Base-by-base conservation (phyloP, 1,140 invertebrate genomes). In the Drosophila athabasca region DNA sequence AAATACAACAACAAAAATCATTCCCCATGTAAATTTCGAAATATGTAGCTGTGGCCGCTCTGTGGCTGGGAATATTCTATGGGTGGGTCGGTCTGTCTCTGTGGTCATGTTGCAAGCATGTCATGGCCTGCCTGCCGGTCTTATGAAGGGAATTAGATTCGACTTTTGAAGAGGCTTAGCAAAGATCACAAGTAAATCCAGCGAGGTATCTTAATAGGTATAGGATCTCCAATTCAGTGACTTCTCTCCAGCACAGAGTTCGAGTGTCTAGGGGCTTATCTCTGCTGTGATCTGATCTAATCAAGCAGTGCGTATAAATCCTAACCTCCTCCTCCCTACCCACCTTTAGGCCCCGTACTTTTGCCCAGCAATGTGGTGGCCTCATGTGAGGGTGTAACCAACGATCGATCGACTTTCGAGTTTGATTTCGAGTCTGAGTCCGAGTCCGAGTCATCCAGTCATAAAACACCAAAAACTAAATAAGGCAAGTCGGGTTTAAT, bases 11-110 rank as follows among this genome's bases (percentile, higher is more conserved):
- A 76, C 71, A 79, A 80, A 62, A 69, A 69, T 69, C 64, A 87
- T 69, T 84, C 74, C 69, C 69, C 74, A 85, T 85, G 82, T 85
- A 75, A 73, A 87, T 85, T 87, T 87, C 81, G 69, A 78, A 87
- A 85, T 82, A 76, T 72, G n/a, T n/a, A n/a, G n/a, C 58, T 85
- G 51, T 79, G 62, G 55, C 50, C 52, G 57, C 35, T 65, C 51
- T 5, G 24, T 69, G 50, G 35, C 15, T 41, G 45, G 61, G 62
- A 67, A 60, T 54, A 57, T 79, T 71, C 51, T 62, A 19, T 58
- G 62, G 76, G 68, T 49, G 52, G 80, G 72, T 67, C 9, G 31
- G 8, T 9, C 9, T 2, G 29, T 53, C 44, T 57, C 43, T 73
- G 69, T 53, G 51, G 53, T 78, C 39, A 72, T 66, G 46, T 58